Conservation (phyloP, 1,140 invertebrate species). For the Pseudomyrmex cubaensis region DNA sequence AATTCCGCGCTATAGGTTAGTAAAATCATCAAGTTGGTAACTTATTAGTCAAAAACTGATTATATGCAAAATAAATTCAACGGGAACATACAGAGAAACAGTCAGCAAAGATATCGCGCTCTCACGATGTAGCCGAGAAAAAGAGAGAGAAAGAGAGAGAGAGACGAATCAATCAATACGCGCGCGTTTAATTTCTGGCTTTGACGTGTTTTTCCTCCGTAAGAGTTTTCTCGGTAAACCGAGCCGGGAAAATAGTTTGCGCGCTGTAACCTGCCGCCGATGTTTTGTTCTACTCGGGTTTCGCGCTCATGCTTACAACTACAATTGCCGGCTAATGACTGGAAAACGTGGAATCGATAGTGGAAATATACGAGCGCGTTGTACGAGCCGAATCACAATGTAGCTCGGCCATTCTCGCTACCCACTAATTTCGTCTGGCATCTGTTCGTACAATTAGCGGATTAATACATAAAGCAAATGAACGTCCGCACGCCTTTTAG, state of each 20-base stretch:
- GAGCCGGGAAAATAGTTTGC: conserved; percentile 28
- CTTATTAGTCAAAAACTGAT: neutral
- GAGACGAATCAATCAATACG: too few species aligned
- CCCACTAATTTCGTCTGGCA: conserved; percentile 54
- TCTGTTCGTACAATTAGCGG: conserved; percentile 32
- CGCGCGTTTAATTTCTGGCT: conserved; percentile 30
- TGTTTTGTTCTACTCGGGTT: conserved; percentile 38
- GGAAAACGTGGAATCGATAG: conserved; percentile 65
- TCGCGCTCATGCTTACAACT: conserved; percentile 48
- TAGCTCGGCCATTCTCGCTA: conserved; percentile 14
- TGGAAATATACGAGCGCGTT: conserved; percentile 28
- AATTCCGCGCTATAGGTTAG: neutral
- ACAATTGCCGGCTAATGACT: conserved; percentile 60
- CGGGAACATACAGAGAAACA: neutral
- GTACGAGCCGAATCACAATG: conserved; percentile 47
- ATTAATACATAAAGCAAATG: conserved; percentile 35
- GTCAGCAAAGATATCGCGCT: neutral
- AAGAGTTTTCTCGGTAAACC: conserved; percentile 35
- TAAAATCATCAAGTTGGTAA: neutral
- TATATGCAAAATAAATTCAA: neutral
- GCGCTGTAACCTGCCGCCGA: conserved; percentile 14
- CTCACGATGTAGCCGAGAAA: too few species aligned
- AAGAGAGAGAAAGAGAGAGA: too few species aligned
- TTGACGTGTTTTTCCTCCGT: conserved; percentile 31
- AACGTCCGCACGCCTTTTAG: neutral